phyloP scores from a whole-genome alignment of 2,888 invertebrate genomes.

The Synergus laeviventris region DNA sequence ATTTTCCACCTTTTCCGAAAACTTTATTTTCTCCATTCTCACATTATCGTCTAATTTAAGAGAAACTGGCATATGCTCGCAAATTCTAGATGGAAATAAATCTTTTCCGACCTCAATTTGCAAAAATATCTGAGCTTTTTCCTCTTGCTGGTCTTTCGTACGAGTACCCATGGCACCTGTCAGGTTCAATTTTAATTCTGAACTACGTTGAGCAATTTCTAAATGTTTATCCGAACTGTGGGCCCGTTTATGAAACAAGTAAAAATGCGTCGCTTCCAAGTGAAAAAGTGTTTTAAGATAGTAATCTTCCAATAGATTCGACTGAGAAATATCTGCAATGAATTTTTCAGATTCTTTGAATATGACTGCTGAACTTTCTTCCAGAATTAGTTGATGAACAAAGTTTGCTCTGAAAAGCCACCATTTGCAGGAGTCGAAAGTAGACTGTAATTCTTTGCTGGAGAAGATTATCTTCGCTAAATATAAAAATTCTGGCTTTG shows the following conservation, averaged over 20 bases:
- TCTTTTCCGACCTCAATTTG: slow-evolving; percentile 79
- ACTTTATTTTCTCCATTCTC: slow-evolving; percentile 87
- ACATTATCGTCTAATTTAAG: slow-evolving; percentile 91
- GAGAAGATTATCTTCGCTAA: slow-evolving; percentile 72
- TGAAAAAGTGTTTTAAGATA: slow-evolving; percentile 75
- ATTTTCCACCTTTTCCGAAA: slow-evolving; percentile 80
- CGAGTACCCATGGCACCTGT: slow-evolving; percentile 91
- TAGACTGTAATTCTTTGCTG: slow-evolving; percentile 73
- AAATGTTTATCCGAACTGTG: slow-evolving; percentile 84
- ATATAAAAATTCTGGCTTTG: slow-evolving; percentile 70
- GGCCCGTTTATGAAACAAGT: slow-evolving; percentile 85
- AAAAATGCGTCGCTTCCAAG: slow-evolving; percentile 82
- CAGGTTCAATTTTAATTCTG: slow-evolving; percentile 84
- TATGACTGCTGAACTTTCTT: slow-evolving; percentile 85
- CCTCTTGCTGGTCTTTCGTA: slow-evolving; percentile 90
- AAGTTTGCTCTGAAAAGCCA: slow-evolving; percentile 84
- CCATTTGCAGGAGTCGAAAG: slow-evolving; percentile 78
- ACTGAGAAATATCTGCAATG: slow-evolving; percentile 71
- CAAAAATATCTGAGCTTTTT: slow-evolving; percentile 89
- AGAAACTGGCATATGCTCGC: slow-evolving; percentile 80
- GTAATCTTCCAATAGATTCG: slow-evolving; percentile 52
- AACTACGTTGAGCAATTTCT: slow-evolving; percentile 79
- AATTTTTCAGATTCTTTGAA: slow-evolving; percentile 80
- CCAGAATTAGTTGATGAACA: slow-evolving; percentile 86
- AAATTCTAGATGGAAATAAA: slow-evolving; percentile 74